A percentile compares a stretch with the other conserved stretches of the same genome.
Evolutionary conservation across 2,888 invertebrate genomes (phyloP).

Genomic region (Aphidoletes aphidimyza): DNA sequence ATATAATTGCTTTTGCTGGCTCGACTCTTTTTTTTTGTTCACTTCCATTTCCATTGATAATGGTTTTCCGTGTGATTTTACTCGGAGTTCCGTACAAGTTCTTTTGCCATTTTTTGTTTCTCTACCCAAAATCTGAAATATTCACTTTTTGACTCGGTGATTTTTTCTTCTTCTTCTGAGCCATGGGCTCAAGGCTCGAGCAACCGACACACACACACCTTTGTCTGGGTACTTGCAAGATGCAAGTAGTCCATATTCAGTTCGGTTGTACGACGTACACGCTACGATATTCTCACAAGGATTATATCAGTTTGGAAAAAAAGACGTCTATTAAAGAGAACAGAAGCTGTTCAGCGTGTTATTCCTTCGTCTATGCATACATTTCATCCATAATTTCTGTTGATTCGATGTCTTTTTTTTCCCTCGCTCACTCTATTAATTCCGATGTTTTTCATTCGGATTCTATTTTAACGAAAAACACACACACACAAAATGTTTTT

Average conservation of each 20-base stretch:
- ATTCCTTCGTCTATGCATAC: background rate
- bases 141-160: background rate
- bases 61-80: constrained; percentile 39
- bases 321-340: constrained; percentile 36
- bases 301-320: constrained; percentile 2
- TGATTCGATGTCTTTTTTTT: constrained; percentile 10
- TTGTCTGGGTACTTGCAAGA: background rate
- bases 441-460: background rate
- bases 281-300: constrained; percentile 30
- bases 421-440: background rate
- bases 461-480: no score
- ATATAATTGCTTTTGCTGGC: constrained; percentile 19
- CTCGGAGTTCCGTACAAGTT: background rate
- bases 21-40: background rate
- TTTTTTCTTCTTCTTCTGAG: background rate
- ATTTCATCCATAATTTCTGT: background rate
- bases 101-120: background rate
- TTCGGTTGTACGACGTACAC: background rate
- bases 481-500: background rate
- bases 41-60: constrained; percentile 39
- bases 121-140: background rate
- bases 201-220: no score
- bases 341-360: background rate
- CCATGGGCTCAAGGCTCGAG: background rate
- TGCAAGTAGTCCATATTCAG: no score